These are phyloP conservation scores for Microplitis mediator DNA, from an alignment of 1,140 invertebrate genomes.

Conservation along the genomic window DNA sequence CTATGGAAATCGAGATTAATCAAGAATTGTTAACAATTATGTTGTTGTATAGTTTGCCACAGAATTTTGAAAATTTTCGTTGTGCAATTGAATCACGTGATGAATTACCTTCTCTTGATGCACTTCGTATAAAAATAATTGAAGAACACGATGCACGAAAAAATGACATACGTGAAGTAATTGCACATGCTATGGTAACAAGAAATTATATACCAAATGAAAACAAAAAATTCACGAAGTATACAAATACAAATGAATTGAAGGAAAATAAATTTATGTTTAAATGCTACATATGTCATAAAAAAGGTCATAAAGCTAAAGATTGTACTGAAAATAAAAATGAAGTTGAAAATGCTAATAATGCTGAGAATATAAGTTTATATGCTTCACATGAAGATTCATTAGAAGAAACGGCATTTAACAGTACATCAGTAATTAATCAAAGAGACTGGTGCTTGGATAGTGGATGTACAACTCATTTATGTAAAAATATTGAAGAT, in stretches of 20 bases:
- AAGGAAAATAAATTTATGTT: too few relatives aligned
- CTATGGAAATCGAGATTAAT: not conserved
- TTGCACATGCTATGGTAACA: too few relatives aligned
- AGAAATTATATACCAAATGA: too few relatives aligned
- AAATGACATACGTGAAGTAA: too few relatives aligned
- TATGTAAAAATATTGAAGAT: conserved; percentile 9
- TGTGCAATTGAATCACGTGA: not conserved
- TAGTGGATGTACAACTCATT: conserved; percentile 24
- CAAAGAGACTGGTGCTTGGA: conserved; percentile 14
- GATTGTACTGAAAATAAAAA: not conserved
- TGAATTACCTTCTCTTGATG: not conserved
- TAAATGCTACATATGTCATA: too few relatives aligned
- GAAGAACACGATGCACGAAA: not conserved
- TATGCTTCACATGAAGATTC: not conserved
- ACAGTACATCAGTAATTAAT: not conserved
- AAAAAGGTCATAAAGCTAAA: not conserved
- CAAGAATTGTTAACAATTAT: not conserved
- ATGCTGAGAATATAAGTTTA: not conserved
- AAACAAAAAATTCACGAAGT: too few relatives aligned
- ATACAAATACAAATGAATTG: too few relatives aligned
- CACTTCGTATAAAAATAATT: not conserved
- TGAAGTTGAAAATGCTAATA: not conserved
- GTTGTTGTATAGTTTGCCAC: not conserved
- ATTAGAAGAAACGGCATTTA: not conserved
- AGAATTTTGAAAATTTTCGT: not conserved